phyloP scores from a whole-genome alignment of 2,888 invertebrate species.

The Trypoxylon attenuatum region DNA sequence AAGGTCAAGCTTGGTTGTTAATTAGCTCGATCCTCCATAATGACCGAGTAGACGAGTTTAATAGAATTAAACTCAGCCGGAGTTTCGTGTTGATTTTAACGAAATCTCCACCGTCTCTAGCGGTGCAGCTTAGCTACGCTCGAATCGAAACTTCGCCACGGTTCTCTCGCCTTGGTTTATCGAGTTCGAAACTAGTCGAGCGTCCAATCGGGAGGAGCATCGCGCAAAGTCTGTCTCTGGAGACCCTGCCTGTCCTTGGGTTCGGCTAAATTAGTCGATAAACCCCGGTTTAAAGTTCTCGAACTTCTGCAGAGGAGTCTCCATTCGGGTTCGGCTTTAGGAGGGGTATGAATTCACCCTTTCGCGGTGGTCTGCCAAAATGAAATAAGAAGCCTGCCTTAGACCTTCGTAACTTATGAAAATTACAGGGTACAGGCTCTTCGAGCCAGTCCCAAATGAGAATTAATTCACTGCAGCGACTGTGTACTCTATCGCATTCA shows the following conservation, averaged over 20 bases:
- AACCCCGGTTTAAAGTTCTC: slow-evolving; percentile 60
- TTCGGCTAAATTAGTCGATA: slow-evolving; percentile 65
- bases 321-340: neutral
- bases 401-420: neutral
- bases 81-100: slow-evolving; percentile 56
- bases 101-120: slow-evolving; percentile 43
- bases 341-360: slow-evolving; percentile 25
- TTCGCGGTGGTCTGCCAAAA: slow-evolving; percentile 20
- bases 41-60: slow-evolving; percentile 34
- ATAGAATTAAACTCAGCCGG: slow-evolving; percentile 51
- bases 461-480: neutral
- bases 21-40: slow-evolving; percentile 21
- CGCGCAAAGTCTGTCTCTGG: slow-evolving; percentile 51
- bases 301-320: slow-evolving; percentile 38
- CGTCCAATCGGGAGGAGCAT: slow-evolving; percentile 46
- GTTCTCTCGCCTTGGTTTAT: slow-evolving; percentile 53
- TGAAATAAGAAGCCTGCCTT: slow-evolving; percentile 9
- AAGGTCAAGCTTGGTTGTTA: slow-evolving; percentile 14
- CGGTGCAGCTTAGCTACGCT: slow-evolving; percentile 18
- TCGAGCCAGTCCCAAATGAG: slow-evolving; percentile 23
- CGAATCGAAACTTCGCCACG: slow-evolving; percentile 50
- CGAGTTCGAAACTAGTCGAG: slow-evolving; percentile 56
- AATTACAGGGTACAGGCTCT: slow-evolving; percentile 21
- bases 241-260: slow-evolving; percentile 50
- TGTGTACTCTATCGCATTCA: neutral